Percentiles rank a stretch among this genome's conserved stretches.
Evolutionary conservation across 1,140 invertebrate species (phyloP).

Genomic region (Archivesica marissinica): DNA sequence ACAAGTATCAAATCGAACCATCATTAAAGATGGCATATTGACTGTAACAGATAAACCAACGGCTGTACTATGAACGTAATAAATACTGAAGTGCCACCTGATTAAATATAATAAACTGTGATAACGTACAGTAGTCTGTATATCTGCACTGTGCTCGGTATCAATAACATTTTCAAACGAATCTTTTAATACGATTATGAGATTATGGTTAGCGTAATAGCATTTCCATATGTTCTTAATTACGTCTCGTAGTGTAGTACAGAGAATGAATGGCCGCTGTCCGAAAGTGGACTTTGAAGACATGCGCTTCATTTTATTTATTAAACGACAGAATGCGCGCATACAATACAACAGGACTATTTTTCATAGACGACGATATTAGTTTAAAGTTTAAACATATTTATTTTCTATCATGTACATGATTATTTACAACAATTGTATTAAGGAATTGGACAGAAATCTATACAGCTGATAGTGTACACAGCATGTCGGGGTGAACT

Average conservation of each 20-base stretch:
- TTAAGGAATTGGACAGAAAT: too few relatives aligned
- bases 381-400: too few relatives aligned
- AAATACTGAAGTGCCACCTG: neutral
- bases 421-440: too few relatives aligned
- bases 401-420: too few relatives aligned
- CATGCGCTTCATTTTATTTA: too few relatives aligned
- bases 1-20: too few relatives aligned
- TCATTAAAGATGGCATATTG: neutral
- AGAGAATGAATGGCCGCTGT: neutral
- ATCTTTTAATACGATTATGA: conserved; percentile 12
- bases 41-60: neutral
- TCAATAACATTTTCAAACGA: neutral
- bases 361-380: neutral
- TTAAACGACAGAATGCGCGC: too few relatives aligned
- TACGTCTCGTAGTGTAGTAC: neutral
- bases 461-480: neutral
- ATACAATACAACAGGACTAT: neutral
- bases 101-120: conserved; percentile 3
- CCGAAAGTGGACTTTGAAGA: neutral
- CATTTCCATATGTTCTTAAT: neutral
- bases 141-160: too few relatives aligned
- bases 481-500: neutral
- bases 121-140: too few relatives aligned
- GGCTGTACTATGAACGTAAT: neutral
- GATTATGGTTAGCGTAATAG: neutral